Evolutionary conservation across 2,888 invertebrate species (phyloP).

Genomic region (Rapana venosa): DNA sequence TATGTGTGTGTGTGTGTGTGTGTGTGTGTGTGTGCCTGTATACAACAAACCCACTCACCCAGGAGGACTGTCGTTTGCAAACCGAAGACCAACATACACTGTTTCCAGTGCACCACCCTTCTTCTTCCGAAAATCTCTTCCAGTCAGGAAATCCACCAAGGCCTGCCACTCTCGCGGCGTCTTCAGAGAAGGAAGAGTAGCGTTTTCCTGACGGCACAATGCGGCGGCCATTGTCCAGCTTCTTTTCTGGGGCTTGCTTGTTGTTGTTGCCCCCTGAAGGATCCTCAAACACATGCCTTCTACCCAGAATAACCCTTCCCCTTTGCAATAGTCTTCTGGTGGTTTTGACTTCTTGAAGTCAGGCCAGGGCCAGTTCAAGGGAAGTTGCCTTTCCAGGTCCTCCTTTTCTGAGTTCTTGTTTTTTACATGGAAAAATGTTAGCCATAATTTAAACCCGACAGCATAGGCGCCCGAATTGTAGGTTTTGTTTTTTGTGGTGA

Average conservation of each 20-base stretch:
- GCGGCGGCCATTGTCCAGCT: neutral
- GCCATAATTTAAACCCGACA: neutral
- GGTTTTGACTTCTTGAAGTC: neutral
- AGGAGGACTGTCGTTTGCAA: neutral
- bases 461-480: neutral
- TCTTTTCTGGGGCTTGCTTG: neutral
- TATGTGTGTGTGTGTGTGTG: constrained; percentile 2
- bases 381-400: neutral
- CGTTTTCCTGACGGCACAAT: neutral
- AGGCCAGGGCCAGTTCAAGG: neutral
- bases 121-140: neutral
- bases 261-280: neutral
- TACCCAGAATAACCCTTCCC: neutral
- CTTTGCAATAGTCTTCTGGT: neutral
- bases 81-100: neutral
- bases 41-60: neutral
- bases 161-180: constrained; percentile 6
- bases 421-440: neutral
- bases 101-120: neutral
- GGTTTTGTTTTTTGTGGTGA: neutral
- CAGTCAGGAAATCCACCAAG: neutral
- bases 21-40: neutral
- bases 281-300: neutral
- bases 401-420: neutral
- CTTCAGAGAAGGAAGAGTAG: neutral